Conservation (phyloP, 1,140 invertebrate species). For the Rhopalosiphum maidis region DNA sequence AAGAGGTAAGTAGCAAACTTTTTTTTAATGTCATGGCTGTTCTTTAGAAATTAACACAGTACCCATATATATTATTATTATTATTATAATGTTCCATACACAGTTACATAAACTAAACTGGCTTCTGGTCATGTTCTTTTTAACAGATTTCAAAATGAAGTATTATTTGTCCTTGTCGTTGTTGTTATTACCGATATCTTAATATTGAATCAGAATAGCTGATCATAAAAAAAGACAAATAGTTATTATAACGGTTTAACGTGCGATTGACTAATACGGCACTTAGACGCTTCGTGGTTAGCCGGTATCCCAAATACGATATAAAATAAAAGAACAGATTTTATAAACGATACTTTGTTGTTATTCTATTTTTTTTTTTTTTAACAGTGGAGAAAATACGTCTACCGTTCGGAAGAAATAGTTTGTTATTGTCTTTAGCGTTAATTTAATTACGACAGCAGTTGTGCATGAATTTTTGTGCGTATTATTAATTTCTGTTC, state of each 20-base stretch:
- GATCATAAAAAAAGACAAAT: slow-evolving; percentile 24
- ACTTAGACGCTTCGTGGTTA: neutral
- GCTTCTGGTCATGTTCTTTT: slow-evolving; percentile 32
- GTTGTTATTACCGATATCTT: neutral
- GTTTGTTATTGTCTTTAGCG: neutral
- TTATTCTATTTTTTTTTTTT: neutral
- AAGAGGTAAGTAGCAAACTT: neutral
- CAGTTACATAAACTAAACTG: slow-evolving; percentile 27
- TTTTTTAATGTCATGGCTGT: slow-evolving; percentile 29
- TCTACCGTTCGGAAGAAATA: neutral
- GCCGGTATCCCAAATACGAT: neutral
- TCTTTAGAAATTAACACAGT: slow-evolving; percentile 11
- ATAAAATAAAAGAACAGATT: neutral
- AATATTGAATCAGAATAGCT: slow-evolving; percentile 7
- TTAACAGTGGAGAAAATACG: neutral
- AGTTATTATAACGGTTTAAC: neutral
- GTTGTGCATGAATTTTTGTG: neutral
- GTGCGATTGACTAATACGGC: neutral
- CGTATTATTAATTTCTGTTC: neutral
- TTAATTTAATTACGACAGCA: neutral
- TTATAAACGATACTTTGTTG: neutral
- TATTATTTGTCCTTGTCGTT: slow-evolving; percentile 21
- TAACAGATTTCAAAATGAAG: slow-evolving; percentile 18
- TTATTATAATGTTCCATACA: neutral
- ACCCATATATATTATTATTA: neutral